Evolutionary conservation across 1,140 invertebrate species (phyloP).

Genomic region (Venturia canescens): DNA sequence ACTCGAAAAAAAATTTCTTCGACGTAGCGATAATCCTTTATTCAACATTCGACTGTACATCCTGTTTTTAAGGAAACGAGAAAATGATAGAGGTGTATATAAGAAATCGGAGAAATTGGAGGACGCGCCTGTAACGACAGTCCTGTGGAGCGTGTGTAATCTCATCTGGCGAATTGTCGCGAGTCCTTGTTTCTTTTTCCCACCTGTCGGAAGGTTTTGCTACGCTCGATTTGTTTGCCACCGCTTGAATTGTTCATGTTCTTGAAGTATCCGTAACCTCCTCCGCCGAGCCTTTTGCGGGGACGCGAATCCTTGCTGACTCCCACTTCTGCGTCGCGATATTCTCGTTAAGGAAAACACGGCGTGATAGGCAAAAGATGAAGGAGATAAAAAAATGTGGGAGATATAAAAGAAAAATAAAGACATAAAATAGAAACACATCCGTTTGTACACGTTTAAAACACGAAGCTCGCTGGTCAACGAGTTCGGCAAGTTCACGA

Average conservation of each 20-base stretch:
- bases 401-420: not conserved
- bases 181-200: slow-evolving; percentile 69
- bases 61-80: not conserved
- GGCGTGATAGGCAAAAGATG: slow-evolving; percentile 24
- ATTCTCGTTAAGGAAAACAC: slow-evolving; percentile 65
- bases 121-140: not conserved
- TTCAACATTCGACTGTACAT: not conserved
- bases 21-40: not conserved
- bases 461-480: not conserved
- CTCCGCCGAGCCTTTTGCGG: slow-evolving; percentile 86
- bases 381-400: slow-evolving; percentile 40
- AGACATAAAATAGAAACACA: slow-evolving; percentile 16
- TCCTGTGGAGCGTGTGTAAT: slow-evolving; percentile 44
- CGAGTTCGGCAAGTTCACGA: slow-evolving; percentile 45
- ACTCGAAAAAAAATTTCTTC: not conserved
- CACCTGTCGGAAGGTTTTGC: slow-evolving; percentile 68
- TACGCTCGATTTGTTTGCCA: slow-evolving; percentile 73
- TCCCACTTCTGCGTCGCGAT: slow-evolving; percentile 76
- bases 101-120: not conserved
- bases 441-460: not conserved
- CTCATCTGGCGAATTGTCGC: slow-evolving; percentile 78
- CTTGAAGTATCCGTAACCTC: slow-evolving; percentile 88
- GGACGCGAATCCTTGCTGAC: slow-evolving; percentile 81
- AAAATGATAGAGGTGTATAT: not conserved
- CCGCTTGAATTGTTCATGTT: slow-evolving; percentile 79